phyloP scores from a whole-genome alignment of 2,888 invertebrate genomes.

The Rhingia campestris region DNA sequence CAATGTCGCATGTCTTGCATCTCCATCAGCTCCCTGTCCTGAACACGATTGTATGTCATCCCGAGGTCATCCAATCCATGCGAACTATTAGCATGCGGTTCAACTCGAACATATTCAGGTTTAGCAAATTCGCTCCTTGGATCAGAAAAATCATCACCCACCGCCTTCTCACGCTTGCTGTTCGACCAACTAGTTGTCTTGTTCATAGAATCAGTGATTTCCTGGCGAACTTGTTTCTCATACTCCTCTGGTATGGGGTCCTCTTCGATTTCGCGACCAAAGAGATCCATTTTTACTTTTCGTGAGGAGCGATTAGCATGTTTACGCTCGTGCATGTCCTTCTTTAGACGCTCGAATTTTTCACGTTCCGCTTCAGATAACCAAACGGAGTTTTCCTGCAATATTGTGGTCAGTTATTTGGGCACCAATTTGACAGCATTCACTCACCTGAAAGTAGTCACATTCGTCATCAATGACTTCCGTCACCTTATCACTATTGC shows the following conservation, averaged over 20 bases:
- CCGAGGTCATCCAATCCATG: conserved; percentile 76
- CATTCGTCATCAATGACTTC: conserved; percentile 91
- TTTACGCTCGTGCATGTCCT: conserved; percentile 87
- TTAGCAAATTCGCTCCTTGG: conserved; percentile 77
- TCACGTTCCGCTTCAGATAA: conserved; percentile 88
- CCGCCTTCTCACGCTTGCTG: conserved; percentile 67
- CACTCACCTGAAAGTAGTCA: conserved; percentile 91
- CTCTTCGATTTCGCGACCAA: conserved; percentile 85
- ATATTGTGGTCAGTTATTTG: not conserved
- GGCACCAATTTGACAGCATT: too few relatives aligned
- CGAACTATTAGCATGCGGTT: conserved; percentile 39
- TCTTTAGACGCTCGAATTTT: conserved; percentile 87
- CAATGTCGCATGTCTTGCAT: conserved; percentile 94
- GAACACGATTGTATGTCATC: conserved; percentile 84
- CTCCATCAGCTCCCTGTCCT: conserved; percentile 90
- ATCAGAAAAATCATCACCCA: conserved; percentile 65
- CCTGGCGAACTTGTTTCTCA: conserved; percentile 81
- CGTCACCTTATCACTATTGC: conserved; percentile 86
- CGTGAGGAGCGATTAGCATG: conserved; percentile 87
- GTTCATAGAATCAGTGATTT: conserved; percentile 80
- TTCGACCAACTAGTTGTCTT: conserved; percentile 75
- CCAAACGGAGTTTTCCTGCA: conserved; percentile 90
- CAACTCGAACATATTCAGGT: conserved; percentile 76
- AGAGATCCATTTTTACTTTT: conserved; percentile 91
- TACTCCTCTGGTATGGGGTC: conserved; percentile 82